Evolutionary conservation across 2,888 invertebrate species (phyloP), one percentile per base, ranked within the genome.

Genomic region (Pammene aurita): DNA sequence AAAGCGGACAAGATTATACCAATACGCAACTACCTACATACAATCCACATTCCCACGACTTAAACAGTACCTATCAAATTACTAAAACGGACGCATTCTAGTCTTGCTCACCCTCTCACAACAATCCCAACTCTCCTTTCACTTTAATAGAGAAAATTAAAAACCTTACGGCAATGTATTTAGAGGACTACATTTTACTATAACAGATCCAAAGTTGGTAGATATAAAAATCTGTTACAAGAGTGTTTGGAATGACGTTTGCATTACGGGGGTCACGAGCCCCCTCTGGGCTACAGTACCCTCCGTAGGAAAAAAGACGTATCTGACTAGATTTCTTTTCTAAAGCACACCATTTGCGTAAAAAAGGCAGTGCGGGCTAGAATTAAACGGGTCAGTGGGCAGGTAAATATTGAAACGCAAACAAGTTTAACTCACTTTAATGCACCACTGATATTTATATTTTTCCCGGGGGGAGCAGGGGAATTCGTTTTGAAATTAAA

Each of bases 331-430:
- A 52, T 18, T 41, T 18, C 7, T 41, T 11, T 6, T n/a, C 6
- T 13, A 41, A 50, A 52, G 9, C 1, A 0, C n/a, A 26, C 18
- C 50, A n/a, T 62, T n/a, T 41, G 18, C 38, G 38, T n/a, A 14
- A 50, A 74, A 75, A 75, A 75, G 75, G 69, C 54, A 41, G n/a
- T 26, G 62, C 71, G 70, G 71, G 72, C 71, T 71, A 71, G 75
- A 76, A 78, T 91, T 86, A 89, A 89, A 84, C 88, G 91, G 90
- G 85, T 87, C 90, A 90, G 75, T 87, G 86, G 86, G 83, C 92
- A 90, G 87, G 90, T 91, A 91, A 90, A 91, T 89, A 90, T 87
- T 86, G 87, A 85, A 84, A 87, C 80, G 84, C 84, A 90, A 90
- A 91, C 90, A 90, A 89, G 90, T 89, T 91, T 82, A 84, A 84